These are phyloP conservation scores for Scaptodrosophila lebanonensis DNA, from an alignment of 1,140 invertebrate genomes.

Conservation along the genomic window DNA sequence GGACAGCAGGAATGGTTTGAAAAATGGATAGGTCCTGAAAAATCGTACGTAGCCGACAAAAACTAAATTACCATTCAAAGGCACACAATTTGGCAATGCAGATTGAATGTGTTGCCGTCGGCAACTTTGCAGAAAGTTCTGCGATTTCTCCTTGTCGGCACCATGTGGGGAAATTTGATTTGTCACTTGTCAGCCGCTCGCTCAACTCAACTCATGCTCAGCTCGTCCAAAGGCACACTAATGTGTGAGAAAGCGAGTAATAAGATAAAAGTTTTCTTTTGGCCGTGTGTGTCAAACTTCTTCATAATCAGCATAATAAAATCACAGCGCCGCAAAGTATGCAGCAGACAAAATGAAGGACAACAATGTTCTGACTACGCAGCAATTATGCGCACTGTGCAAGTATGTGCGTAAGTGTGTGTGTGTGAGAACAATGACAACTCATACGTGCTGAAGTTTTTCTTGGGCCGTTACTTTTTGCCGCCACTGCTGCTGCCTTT, in stretches of 20 bases:
- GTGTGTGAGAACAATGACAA: neutral
- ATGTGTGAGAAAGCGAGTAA: too few species aligned
- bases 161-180: neutral
- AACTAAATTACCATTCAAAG: constrained; percentile 38
- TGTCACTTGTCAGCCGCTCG: neutral
- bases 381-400: constrained; percentile 44
- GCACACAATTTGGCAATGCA: constrained; percentile 1
- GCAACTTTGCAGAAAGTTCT: too few species aligned
- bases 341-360: constrained; percentile 15
- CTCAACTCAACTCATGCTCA: too few species aligned
- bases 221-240: too few species aligned
- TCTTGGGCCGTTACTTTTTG: neutral
- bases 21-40: constrained; percentile 14
- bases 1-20: constrained; percentile 49
- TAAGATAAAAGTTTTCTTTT: too few species aligned
- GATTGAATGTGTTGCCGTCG: too few species aligned
- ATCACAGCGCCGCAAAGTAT: constrained; percentile 17
- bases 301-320: constrained; percentile 41
- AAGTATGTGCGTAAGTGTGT: constrained; percentile 6
- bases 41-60: constrained; percentile 12
- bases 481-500: too few species aligned
- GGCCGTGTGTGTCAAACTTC: too few species aligned
- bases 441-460: constrained; percentile 51
- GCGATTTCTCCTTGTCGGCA: constrained; percentile 16
- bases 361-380: constrained; percentile 17